phyloP scores from a whole-genome alignment of 2,888 invertebrate genomes.

The Tetrapedia diversipes region DNA sequence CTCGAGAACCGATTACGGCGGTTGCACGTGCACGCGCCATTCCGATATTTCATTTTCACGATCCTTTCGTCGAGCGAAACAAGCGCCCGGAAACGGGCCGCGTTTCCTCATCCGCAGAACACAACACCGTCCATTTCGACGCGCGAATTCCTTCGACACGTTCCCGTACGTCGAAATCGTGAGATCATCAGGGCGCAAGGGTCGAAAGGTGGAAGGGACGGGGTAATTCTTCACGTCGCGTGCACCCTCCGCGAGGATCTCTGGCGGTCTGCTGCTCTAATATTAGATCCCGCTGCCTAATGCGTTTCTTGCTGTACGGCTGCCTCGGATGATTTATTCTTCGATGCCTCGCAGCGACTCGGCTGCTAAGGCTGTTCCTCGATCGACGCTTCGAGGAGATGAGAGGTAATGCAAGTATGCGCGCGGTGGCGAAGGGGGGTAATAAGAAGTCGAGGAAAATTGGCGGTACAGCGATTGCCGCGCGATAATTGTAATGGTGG shows the following conservation, averaged over 20 bases:
- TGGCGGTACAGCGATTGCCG: neutral
- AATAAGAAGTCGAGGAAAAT: constrained; percentile 11
- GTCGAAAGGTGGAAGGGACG: too few relatives aligned
- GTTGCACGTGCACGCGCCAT: constrained; percentile 13
- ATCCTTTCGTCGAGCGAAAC: neutral
- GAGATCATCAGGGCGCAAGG: too few relatives aligned
- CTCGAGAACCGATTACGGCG: constrained; percentile 38
- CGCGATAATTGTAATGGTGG: constrained; percentile 2
- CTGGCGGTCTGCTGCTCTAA: constrained; percentile 61
- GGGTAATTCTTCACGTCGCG: constrained; percentile 50
- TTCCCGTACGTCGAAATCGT: too few relatives aligned
- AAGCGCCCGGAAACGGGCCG: neutral
- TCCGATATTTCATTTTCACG: constrained; percentile 30
- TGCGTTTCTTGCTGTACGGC: constrained; percentile 50
- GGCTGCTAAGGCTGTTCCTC: neutral
- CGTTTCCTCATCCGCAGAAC: too few relatives aligned
- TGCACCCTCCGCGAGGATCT: constrained; percentile 58
- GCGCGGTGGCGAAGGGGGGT: constrained; percentile 6
- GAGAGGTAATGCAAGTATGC: constrained; percentile 6
- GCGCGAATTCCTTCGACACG: constrained; percentile 37
- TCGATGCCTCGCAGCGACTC: constrained; percentile 1
- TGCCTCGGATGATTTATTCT: constrained; percentile 47
- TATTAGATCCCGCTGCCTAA: constrained; percentile 60
- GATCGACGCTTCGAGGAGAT: neutral
- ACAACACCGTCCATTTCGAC: constrained; percentile 14